Percentiles rank a stretch among this genome's conserved stretches.
These are phyloP conservation scores for Itoplectis maculator DNA, from an alignment of 2,888 invertebrate genomes.

Conservation along the genomic window DNA sequence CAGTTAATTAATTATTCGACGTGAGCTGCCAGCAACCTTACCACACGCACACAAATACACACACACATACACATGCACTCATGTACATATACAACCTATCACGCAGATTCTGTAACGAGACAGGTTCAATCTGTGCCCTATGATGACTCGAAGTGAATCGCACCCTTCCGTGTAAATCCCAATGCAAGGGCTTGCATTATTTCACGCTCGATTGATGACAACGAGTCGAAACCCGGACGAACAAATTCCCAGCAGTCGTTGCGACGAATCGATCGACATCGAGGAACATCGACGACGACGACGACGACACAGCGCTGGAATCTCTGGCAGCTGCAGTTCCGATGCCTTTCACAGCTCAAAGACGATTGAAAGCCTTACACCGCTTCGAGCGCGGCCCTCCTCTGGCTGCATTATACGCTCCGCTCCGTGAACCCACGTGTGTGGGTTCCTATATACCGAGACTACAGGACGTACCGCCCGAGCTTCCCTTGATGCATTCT, in stretches of 20 bases:
- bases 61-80: background rate
- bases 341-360: conserved; percentile 72
- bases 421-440: no score
- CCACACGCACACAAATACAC: conserved; percentile 3
- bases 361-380: conserved; percentile 70
- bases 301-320: background rate
- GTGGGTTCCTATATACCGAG: conserved; percentile 49
- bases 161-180: background rate
- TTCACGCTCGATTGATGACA: conserved; percentile 1
- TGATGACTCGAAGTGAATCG: conserved; percentile 22
- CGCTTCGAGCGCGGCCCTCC: conserved; percentile 37
- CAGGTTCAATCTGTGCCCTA: background rate
- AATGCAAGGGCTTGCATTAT: conserved; percentile 7
- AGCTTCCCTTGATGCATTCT: conserved; percentile 70
- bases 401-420: conserved; percentile 40
- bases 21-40: conserved; percentile 50
- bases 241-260: conserved; percentile 42
- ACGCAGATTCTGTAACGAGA: background rate
- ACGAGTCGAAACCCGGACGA: background rate
- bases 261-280: conserved; percentile 17
- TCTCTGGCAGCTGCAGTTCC: conserved; percentile 9
- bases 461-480: conserved; percentile 42
- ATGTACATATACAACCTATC: background rate
- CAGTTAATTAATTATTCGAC: conserved; percentile 62
- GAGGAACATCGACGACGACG: background rate